Base-by-base conservation (phyloP, 2,113 vertebrate species). In the Regulus satrapa region DNA sequence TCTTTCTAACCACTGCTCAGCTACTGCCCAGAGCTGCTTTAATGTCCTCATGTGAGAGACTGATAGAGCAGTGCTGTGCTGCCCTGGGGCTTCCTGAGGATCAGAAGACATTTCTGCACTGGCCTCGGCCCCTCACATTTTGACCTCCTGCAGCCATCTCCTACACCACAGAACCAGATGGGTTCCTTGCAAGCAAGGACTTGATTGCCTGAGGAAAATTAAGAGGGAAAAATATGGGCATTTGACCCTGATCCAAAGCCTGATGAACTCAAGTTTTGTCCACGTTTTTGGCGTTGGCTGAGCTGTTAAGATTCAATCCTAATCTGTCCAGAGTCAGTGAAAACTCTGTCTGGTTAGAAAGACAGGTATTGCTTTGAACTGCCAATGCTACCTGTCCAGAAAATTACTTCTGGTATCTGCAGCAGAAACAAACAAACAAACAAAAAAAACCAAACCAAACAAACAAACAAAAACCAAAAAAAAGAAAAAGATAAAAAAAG, bases 231-330 rank as follows among this genome's bases (percentile, higher is more conserved):
- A 86, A 25, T 5, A 67, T 0, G 4, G 31, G 4, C 28, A 28
- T 75, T 67, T 55, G 24, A 85, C 12, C n/a, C 40, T 81, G 12
- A 72, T 23, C 11, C 17, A 84, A 94, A 87, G 28, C 12, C 46
- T 59, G 48, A 6, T 69, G 40, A 71, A 77, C 17, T 86, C 32
- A 81, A 38, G 13, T 18, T 48, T 46, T 19, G 3, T 89, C 29
- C 8, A 4, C n/a, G 9, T 5, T 46, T 75, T 72, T 80, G 14
- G 5, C 3, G 3, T 84, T 86, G 36, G 7, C 21, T 68, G 26
- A 51, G 25, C 17, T 62, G 28, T 45, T 40, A 34, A 0, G 4
- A 25, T 55, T 51, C 0, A 0, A 4, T 62, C 43, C 83, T 83
- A 32, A 55, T 67, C n/a, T 74, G 55, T 40, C 10, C 25, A 17